Percentiles rank a stretch among this genome's conserved stretches.
These are phyloP conservation scores for Meteorus cinctellus DNA, from an alignment of 2,888 invertebrate genomes.

Conservation along the genomic window DNA sequence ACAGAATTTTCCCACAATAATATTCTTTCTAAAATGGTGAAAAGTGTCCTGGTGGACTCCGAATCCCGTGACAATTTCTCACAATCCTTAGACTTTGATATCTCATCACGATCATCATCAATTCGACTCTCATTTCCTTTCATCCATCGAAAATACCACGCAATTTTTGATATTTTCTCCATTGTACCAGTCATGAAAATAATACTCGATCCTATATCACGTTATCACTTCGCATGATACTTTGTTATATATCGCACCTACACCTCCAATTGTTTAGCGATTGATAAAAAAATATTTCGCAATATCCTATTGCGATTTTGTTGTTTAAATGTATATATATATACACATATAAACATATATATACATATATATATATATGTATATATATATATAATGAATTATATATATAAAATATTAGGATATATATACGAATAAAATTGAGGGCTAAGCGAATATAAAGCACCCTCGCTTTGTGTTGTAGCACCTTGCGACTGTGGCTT, in stretches of 20 bases:
- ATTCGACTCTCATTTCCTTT: constrained; percentile 43
- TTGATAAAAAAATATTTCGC: constrained; percentile 34
- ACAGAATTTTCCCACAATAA: constrained; percentile 66
- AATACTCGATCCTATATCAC: constrained; percentile 50
- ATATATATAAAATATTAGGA: too few species aligned
- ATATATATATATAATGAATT: too few species aligned
- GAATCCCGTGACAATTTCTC: constrained; percentile 13
- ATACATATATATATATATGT: not conserved
- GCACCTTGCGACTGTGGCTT: constrained; percentile 43
- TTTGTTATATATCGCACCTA: constrained; percentile 49
- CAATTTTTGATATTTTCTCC: constrained; percentile 64
- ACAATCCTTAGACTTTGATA: constrained; percentile 37
- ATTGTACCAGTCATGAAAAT: constrained; percentile 48
- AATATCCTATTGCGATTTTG: constrained; percentile 47
- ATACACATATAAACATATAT: not conserved
- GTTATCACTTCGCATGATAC: constrained; percentile 59
- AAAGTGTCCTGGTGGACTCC: constrained; percentile 53
- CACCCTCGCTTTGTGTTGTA: constrained; percentile 39
- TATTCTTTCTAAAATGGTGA: constrained; percentile 62
- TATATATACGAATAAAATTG: not conserved
- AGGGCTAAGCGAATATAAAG: constrained; percentile 9
- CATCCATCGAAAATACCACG: constrained; percentile 62
- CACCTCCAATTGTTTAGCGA: constrained; percentile 19
- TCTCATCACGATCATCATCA: constrained; percentile 21
- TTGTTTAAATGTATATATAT: constrained; percentile 20